These are phyloP conservation scores for Rhopalosiphum padi DNA, from an alignment of 1,140 invertebrate species.

Conservation along the genomic window DNA sequence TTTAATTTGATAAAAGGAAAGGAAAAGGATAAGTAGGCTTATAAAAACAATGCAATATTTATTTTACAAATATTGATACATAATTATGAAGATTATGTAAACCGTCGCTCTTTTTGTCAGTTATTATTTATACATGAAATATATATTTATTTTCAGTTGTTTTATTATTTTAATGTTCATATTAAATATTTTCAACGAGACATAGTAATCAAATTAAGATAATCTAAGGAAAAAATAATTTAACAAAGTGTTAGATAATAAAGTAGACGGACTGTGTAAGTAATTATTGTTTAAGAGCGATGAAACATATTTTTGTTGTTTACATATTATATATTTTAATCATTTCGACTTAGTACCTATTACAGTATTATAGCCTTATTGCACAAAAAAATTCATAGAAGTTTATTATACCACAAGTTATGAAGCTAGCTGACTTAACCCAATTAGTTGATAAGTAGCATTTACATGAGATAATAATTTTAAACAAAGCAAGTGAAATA, in stretches of 20 bases:
- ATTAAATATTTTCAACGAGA: neutral
- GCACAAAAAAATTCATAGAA: constrained; percentile 18
- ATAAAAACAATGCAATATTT: neutral
- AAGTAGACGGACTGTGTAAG: neutral
- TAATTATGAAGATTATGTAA: neutral
- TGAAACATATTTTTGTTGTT: neutral
- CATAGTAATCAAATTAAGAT: constrained; percentile 12
- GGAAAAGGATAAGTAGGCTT: neutral
- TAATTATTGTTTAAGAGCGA: neutral
- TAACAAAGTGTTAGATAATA: neutral
- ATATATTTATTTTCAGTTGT: neutral
- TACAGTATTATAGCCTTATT: neutral
- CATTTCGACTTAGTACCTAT: neutral
- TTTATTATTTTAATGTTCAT: neutral
- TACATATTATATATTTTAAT: neutral
- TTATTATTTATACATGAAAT: neutral
- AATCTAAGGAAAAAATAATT: neutral
- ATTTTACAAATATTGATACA: neutral
- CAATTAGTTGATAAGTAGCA: neutral
- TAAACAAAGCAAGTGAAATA: neutral
- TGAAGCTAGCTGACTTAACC: neutral
- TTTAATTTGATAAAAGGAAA: neutral
- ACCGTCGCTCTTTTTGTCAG: neutral
- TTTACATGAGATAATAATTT: neutral
- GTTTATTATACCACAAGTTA: neutral